phyloP scores from a whole-genome alignment of 2,113 vertebrate species.

The Gallinago jamesoni region DNA sequence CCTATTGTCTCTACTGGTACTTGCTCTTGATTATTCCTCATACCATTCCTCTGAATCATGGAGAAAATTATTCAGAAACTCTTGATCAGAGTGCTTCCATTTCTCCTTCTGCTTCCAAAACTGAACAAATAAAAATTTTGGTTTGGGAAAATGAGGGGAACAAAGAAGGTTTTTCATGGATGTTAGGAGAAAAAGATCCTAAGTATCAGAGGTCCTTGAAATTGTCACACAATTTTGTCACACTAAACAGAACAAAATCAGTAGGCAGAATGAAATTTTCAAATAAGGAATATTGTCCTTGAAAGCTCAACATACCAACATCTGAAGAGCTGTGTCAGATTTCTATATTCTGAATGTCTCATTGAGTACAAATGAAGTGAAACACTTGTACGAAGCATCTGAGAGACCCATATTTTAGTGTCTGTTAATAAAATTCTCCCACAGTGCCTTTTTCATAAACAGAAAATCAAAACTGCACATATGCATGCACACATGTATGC shows the following conservation, averaged over 20 bases:
- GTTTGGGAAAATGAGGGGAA: background rate
- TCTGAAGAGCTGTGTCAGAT: background rate
- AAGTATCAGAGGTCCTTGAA: background rate
- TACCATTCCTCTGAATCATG: background rate
- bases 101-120: background rate
- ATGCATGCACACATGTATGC: background rate
- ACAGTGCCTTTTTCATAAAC: constrained; percentile 28
- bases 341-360: background rate
- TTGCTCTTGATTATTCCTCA: background rate
- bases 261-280: background rate
- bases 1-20: background rate
- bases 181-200: background rate
- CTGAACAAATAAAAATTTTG: background rate
- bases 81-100: background rate
- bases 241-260: background rate
- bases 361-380: background rate
- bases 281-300: background rate
- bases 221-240: background rate
- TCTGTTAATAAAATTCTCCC: background rate
- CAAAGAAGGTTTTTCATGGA: background rate
- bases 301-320: background rate
- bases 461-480: background rate
- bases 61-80: background rate
- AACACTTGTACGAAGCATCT: background rate
- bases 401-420: background rate